Base-by-base conservation (phyloP, 2,888 invertebrate genomes). In the Ernsta delagoae region DNA sequence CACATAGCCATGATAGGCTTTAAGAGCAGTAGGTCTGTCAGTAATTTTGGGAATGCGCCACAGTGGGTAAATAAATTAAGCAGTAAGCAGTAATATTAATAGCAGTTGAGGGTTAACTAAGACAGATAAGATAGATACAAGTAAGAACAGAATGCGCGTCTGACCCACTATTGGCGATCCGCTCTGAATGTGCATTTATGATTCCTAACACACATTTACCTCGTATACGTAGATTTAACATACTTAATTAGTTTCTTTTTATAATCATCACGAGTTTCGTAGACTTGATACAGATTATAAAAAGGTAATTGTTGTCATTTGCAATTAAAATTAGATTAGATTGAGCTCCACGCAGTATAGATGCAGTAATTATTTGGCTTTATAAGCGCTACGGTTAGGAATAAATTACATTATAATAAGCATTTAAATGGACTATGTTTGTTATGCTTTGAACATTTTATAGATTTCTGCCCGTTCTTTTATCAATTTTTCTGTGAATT, bases 171-270 rank as follows among this genome's bases (percentile, higher is more conserved):
- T 72, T 65, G 70, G 70, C 75, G 85, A 78, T 83, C 72, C 84
- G 84, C 83, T 85, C 85, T 83, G 77, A 82, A 84, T 24, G 24
- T 84, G 70, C 70, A 66, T 70, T 66, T 67, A 70, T 72, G 65
- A 70, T 68, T 62, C 16, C 39, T 56, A 16, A 45, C 56, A 45
- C 24, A 67, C 60, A 62, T 62, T 56, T 61, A 57, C 43, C 16
- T 65, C 6, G 39, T 54, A 54, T 54, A 43, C 34, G 36, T 45
- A 24, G 43, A 61, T 61, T 61, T 61, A 59, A 31, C 34, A 56
- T 31, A 31, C 31, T 31, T 39, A 53, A 57, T 48, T n/a, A 12
- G n/a, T 67, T 61, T 61, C 50, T 43, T 34, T 62, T 68, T 61
- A 62, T 68, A 45, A 67, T 36, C 43, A 39, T 60, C 12, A 3